Evolutionary conservation across 1,140 invertebrate genomes (phyloP).

Genomic region (Saccostrea glomerata): DNA sequence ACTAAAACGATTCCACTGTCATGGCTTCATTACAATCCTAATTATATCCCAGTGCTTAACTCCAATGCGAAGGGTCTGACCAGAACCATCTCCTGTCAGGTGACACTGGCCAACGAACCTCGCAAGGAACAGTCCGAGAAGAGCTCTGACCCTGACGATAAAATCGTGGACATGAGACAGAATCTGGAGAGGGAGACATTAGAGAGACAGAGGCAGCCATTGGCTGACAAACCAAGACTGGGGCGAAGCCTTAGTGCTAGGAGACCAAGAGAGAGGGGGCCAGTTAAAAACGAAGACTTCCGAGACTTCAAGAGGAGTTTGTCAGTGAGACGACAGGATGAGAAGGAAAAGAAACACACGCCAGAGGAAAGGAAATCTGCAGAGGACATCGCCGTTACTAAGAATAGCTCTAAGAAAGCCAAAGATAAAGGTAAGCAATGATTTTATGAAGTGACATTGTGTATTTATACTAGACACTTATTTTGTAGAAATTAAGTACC

Average conservation of each 20-base stretch:
- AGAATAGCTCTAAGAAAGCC: conserved; percentile 64
- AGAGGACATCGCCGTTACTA: conserved; percentile 64
- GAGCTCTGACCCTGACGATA: conserved; percentile 12
- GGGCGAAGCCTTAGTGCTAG: conserved; percentile 65
- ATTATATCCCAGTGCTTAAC: conserved; percentile 71
- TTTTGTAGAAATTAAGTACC: no score
- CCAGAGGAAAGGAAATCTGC: conserved; percentile 39
- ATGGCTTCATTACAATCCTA: conserved; percentile 74
- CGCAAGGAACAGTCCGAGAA: conserved; percentile 37
- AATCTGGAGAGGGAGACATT: background rate
- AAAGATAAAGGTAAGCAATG: conserved; percentile 70
- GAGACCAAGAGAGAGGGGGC: conserved; percentile 54
- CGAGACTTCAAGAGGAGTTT: conserved; percentile 64
- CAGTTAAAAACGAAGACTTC: conserved; percentile 54
- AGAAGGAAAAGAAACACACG: conserved; percentile 63
- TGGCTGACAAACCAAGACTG: conserved; percentile 47
- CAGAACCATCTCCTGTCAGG: conserved; percentile 75
- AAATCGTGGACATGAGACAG: conserved; percentile 13
- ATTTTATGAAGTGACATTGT: background rate
- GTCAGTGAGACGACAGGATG: conserved; percentile 64
- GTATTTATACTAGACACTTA: no score
- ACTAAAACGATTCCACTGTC: conserved; percentile 55
- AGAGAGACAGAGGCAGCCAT: background rate
- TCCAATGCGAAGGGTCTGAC: background rate
- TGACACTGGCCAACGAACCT: conserved; percentile 53